Evolutionary conservation across 2,888 invertebrate genomes (phyloP).

Genomic region (Caenorhabditis becei): DNA sequence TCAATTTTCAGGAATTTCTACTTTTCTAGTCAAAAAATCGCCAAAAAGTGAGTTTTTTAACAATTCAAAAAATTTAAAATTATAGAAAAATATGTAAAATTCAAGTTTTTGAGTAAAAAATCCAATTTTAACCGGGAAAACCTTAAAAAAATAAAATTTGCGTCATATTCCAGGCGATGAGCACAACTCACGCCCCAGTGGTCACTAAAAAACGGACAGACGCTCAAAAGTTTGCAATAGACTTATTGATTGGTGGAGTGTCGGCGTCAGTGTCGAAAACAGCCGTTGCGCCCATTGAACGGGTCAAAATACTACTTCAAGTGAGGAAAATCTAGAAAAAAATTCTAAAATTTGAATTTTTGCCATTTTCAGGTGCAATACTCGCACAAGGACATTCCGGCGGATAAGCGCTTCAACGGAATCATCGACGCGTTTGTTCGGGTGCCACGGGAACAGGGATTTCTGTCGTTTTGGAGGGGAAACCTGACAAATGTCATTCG

Average conservation of each 20-base stretch:
- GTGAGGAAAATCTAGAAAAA: slow-evolving; percentile 24
- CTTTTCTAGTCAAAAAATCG: not conserved
- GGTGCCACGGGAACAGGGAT: slow-evolving; percentile 72
- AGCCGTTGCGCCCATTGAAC: slow-evolving; percentile 72
- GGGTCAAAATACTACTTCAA: slow-evolving; percentile 72
- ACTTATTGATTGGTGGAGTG: slow-evolving; percentile 69
- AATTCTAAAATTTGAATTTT: not conserved
- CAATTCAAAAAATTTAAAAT: not conserved
- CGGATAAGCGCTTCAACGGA: slow-evolving; percentile 68
- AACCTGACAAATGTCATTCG: slow-evolving; percentile 72
- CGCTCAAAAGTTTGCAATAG: slow-evolving; percentile 66
- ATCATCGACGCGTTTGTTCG: slow-evolving; percentile 72
- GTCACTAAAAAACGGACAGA: slow-evolving; percentile 39
- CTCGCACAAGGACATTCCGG: slow-evolving; percentile 70
- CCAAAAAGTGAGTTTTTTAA: slow-evolving; percentile 11
- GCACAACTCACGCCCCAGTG: slow-evolving; percentile 23
- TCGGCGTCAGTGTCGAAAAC: slow-evolving; percentile 73
- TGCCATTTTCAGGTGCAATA: slow-evolving; percentile 69
- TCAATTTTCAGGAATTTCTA: not conserved
- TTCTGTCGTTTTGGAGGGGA: slow-evolving; percentile 73
- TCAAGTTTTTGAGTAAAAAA: not conserved
- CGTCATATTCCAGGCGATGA: slow-evolving; percentile 50
- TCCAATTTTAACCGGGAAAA: not conserved
- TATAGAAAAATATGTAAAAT: slow-evolving; percentile 3
- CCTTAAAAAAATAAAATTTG: slow-evolving; percentile 30